Conservation (phyloP, 2,888 invertebrate genomes). For the Strigamia maritima region DNA sequence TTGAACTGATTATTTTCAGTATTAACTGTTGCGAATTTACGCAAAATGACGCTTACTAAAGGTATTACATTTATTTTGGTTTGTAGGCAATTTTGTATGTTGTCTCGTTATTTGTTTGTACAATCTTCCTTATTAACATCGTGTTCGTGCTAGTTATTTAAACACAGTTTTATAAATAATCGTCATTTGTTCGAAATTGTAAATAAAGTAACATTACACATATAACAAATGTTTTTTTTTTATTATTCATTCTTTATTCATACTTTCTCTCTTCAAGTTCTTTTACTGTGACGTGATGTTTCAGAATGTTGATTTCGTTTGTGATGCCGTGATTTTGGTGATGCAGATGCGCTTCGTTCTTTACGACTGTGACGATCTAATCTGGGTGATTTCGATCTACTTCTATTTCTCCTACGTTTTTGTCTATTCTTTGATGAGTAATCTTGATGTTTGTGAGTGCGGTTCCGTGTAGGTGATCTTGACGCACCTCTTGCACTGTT, state of each 20-base stretch:
- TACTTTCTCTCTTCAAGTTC: neutral
- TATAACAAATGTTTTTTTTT: neutral
- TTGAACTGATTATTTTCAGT: neutral
- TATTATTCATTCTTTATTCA: neutral
- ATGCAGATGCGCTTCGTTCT: neutral
- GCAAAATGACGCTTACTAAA: neutral
- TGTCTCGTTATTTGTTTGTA: conserved; percentile 18
- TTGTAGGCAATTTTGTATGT: neutral
- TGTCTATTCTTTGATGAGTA: neutral
- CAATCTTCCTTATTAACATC: neutral
- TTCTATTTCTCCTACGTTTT: neutral
- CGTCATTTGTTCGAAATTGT: neutral
- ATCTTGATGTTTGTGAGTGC: neutral
- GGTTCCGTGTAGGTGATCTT: neutral
- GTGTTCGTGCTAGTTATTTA: neutral
- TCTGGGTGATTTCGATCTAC: neutral
- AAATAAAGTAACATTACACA: neutral
- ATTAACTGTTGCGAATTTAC: neutral
- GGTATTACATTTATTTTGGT: neutral
- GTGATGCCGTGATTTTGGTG: neutral
- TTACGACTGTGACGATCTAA: neutral
- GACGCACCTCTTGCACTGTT: neutral
- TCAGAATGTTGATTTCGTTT: neutral
- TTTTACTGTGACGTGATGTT: neutral
- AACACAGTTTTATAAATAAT: conserved; percentile 9